Evolutionary conservation across 2,888 invertebrate genomes (phyloP).

Genomic region (Thymelicus acteon): DNA sequence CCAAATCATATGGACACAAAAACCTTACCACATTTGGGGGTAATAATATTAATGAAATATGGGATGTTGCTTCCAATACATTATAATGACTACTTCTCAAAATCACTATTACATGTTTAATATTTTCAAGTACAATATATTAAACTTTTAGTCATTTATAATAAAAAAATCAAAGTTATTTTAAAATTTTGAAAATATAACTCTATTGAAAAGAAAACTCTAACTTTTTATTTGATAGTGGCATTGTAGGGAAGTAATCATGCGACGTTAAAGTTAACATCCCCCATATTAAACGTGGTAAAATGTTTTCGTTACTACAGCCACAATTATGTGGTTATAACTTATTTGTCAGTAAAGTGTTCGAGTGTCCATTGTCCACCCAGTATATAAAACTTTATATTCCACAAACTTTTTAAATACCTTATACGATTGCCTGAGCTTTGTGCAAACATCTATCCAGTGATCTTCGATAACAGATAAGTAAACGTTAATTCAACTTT

Average conservation of each 20-base stretch:
- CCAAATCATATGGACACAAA: background rate
- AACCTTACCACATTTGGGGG: too few relatives aligned
- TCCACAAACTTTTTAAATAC: slow-evolving; percentile 38
- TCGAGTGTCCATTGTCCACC: background rate
- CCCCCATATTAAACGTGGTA: background rate
- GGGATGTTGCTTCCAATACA: too few relatives aligned
- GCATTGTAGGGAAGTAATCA: background rate
- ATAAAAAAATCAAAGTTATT: too few relatives aligned
- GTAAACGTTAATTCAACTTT: too few relatives aligned
- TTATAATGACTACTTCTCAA: too few relatives aligned
- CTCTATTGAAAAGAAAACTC: too few relatives aligned
- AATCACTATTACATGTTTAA: too few relatives aligned
- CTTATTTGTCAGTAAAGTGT: background rate
- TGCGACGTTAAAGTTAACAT: background rate
- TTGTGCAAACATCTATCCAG: background rate
- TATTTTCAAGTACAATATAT: too few relatives aligned
- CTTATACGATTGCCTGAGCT: background rate
- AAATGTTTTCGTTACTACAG: background rate
- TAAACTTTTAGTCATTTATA: too few relatives aligned
- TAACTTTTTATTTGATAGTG: background rate
- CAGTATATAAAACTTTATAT: slow-evolving; percentile 35
- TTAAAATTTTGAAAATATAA: too few relatives aligned
- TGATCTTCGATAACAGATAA: background rate
- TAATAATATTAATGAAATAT: too few relatives aligned
- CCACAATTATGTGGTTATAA: background rate